Evolutionary conservation across 2,797 vertebrate genomes (phyloP), one percentile per base, ranked within the genome.

Genomic region (Columba guinea): DNA sequence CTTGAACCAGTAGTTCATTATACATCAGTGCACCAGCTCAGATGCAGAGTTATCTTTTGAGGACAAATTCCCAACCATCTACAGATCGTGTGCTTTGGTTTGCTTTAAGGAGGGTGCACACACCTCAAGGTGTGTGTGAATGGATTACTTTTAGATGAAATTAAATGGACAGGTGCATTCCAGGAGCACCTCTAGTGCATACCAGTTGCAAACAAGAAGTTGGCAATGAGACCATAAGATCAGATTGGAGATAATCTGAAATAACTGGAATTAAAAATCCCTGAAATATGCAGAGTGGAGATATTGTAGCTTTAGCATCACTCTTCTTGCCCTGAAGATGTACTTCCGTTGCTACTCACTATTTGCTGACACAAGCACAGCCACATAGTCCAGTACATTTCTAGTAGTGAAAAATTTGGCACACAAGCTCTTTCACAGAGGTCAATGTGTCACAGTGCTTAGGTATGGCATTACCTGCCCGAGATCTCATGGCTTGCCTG

Each of bases 81-180:
- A 11, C 5, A 1, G 5, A 3, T 4, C 5, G 9, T 32, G 9
- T 46, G 28, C 9, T 55, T 55, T 41, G 5, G 18, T 76, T 76
- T 65, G 0, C 11, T 39, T 28, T 37, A 51, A 37, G 48, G 46
- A 88, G 8, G 49, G 37, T 14, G 17, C 9, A 46, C 8, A 17
- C 7, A 15, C 8, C 13, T 32, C 7, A 12, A 18, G 10, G 21
- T 58, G 7, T 55, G 22, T 0, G 1, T 55, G 65, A 79, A 58
- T 4, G 37, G 21, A 21, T 62, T 35, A 21, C 7, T 76, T 39
- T 32, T n/a, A 49, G 30, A 7, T 20, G 9, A 58, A 80, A 51
- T 1, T 41, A 18, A 58, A 56, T 5, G 16, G 23, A 15, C 2
- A 0, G 17, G 28, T 18, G 15, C 0, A 0, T 28, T 56, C 20